Evolutionary conservation across 2,888 invertebrate genomes (phyloP), one percentile per base, ranked within the genome.

Genomic region (Ochropleura plecta): DNA sequence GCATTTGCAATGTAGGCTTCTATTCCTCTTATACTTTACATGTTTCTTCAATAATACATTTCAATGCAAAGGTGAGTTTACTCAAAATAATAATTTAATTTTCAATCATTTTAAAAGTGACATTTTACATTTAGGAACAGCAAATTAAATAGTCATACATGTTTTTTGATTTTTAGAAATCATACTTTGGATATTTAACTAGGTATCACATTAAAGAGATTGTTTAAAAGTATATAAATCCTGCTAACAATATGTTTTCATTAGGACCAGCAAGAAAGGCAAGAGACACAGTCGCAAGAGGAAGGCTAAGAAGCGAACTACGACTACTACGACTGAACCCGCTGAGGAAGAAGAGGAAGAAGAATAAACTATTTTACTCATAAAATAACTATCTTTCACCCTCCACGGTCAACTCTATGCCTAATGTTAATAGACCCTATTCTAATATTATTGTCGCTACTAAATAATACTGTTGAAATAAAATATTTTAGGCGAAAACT

Each of bases 201-300:
- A 3, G 30, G 30, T 30, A 30, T 30, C 30, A 30, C 30, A 3
- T 3, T 30, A 30, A 30, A 30, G 30, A 30, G 30, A 30, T 30
- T 30, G 30, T 30, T 30, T 30, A 30, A n/a, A n/a, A n/a, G n/a
- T 30, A 30, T 30, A 30, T 30, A 30, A 30, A 30, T 30, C 30
- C 30, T 30, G 30, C 30, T 3, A 30, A 30, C 30, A 30, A 30
- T 42, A 51, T 20, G 0, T 42, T 30, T 48, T 51, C 5, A 78
- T 44, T 66, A 93, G 91, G 70, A 74, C 82, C 14, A 89, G 72
- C 67, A 91, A 92, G 74, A 93, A 93, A 89, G 92, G 91, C 18
- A 94, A 93, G 80, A 85, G 93, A 16, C 92, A 93, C 73, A 92
- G 89, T 64, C 91, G 89, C 78, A 87, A 88, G 62, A 91, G 92